These are phyloP conservation scores for Antedon mediterranea DNA, from an alignment of 53 echinoderm and acorn worm species.

Conservation along the genomic window DNA sequence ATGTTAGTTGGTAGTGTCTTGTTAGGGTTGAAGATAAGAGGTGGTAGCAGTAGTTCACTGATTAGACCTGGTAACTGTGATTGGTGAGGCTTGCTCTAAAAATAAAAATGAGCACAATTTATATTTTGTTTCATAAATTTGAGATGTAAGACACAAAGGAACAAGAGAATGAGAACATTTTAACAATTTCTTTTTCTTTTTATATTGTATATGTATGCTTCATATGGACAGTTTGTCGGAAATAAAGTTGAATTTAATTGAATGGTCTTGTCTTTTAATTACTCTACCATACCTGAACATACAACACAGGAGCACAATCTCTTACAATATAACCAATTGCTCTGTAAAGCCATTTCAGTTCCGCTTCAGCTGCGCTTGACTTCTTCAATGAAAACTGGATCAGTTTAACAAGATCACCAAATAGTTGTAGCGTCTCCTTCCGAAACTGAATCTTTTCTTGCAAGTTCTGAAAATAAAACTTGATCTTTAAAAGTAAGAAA, in stretches of 20 bases:
- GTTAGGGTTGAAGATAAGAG: constrained; percentile 65
- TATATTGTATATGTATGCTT: no score
- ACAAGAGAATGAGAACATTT: no score
- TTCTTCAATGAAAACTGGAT: constrained; percentile 33
- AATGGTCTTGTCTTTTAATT: no score
- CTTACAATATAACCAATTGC: constrained; percentile 62
- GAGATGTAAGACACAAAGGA: no score
- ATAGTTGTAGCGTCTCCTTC: constrained; percentile 20
- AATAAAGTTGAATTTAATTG: no score
- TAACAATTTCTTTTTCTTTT: no score
- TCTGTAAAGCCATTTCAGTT: constrained; percentile 58
- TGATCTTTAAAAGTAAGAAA: no score
- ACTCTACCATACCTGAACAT: constrained; percentile 46
- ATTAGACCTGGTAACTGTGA: constrained; percentile 70
- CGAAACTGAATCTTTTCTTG: constrained; percentile 49
- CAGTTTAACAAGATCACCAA: constrained; percentile 66
- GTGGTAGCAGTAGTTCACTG: constrained; percentile 67
- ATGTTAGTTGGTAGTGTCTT: constrained; percentile 51
- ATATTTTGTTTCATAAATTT: no score
- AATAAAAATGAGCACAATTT: no score
- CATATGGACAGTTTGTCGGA: no score
- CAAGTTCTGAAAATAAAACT: constrained; percentile 28
- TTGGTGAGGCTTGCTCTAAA: constrained; percentile 9
- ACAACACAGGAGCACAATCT: constrained; percentile 46
- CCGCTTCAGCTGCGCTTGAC: constrained; percentile 38